Percentiles rank a stretch among this genome's conserved stretches.
These are phyloP conservation scores for Lasiommata megera DNA, from an alignment of 2,888 invertebrate genomes.

Conservation along the genomic window DNA sequence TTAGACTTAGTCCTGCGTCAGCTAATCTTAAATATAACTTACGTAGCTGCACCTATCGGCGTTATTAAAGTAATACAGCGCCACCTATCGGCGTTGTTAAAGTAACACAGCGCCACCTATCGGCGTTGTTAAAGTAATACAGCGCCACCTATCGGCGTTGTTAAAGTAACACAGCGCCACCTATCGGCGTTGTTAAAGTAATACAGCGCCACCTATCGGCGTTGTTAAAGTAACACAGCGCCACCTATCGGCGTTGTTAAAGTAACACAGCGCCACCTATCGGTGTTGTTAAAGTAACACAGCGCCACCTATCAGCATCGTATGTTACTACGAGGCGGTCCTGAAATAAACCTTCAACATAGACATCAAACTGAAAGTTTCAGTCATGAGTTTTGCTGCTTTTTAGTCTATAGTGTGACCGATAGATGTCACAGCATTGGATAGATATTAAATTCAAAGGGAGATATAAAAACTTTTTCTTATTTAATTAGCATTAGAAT, in stretches of 20 bases:
- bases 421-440: slow-evolving; percentile 13
- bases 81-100: background rate
- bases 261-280: no score
- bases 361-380: background rate
- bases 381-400: background rate
- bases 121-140: no score
- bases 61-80: background rate
- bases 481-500: no score
- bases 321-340: background rate
- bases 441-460: no score
- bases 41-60: no score
- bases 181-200: no score
- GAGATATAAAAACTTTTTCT: no score
- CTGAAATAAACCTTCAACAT: background rate
- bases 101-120: background rate
- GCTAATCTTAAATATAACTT: no score
- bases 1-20: no score
- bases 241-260: background rate
- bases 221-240: background rate
- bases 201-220: no score
- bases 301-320: slow-evolving; percentile 15
- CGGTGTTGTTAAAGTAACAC: background rate
- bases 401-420: background rate
- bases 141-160: no score
- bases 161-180: background rate